Evolutionary conservation across 2,888 invertebrate genomes (phyloP).

Genomic region (Monopis laevigella): DNA sequence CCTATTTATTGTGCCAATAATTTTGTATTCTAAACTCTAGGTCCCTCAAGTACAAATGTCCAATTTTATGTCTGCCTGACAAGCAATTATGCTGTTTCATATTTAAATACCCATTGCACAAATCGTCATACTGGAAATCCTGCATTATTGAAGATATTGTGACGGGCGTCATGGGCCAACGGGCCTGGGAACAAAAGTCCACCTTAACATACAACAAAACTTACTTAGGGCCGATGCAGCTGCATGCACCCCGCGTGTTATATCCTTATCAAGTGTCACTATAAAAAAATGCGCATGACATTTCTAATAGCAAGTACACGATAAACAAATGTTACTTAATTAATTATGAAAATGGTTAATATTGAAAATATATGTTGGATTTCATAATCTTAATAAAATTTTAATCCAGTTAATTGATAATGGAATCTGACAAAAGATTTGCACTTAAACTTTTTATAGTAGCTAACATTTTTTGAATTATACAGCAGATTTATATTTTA

Average conservation of each 20-base stretch:
- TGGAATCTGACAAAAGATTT: too few relatives aligned
- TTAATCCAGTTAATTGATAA: too few relatives aligned
- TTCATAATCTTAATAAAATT: too few relatives aligned
- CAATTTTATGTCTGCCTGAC: neutral
- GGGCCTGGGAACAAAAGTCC: slow-evolving; percentile 2
- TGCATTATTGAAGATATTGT: slow-evolving; percentile 47
- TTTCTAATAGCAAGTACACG: slow-evolving; percentile 3
- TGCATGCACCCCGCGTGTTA: slow-evolving; percentile 8
- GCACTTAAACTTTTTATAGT: too few relatives aligned
- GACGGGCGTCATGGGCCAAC: slow-evolving; percentile 12
- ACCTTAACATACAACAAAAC: slow-evolving; percentile 7
- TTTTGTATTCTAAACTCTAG: too few relatives aligned
- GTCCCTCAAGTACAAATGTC: too few relatives aligned
- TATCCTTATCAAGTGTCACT: slow-evolving; percentile 6
- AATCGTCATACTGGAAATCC: too few relatives aligned
- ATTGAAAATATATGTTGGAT: too few relatives aligned
- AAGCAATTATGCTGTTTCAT: neutral
- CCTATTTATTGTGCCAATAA: too few relatives aligned
- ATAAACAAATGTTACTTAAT: slow-evolving; percentile 7
- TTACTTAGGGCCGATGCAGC: slow-evolving; percentile 10
- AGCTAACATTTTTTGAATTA: too few relatives aligned
- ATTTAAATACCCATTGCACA: slow-evolving; percentile 1
- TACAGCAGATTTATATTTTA: too few relatives aligned
- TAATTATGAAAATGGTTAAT: too few relatives aligned
- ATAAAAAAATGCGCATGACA: slow-evolving; percentile 4